Conservation (phyloP, 2,888 invertebrate genomes). For the Gerris lacustris region DNA sequence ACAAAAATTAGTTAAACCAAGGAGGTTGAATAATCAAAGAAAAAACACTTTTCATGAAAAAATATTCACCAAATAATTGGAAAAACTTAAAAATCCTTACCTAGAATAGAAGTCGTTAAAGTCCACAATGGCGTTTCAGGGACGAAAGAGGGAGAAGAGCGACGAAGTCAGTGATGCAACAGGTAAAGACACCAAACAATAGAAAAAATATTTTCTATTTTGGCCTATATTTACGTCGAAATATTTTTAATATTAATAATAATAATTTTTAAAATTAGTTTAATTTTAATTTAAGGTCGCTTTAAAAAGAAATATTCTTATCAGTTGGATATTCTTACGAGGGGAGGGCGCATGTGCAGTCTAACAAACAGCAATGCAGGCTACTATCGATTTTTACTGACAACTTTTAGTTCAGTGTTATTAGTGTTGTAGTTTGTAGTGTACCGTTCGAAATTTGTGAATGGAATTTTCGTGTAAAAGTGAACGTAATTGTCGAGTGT, state of each 20-base stretch:
- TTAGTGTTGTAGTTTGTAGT: slow-evolving; percentile 35
- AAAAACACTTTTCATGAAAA: neutral
- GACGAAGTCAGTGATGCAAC: slow-evolving; percentile 8
- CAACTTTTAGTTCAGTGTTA: slow-evolving; percentile 30
- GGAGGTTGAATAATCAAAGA: neutral
- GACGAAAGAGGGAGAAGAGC: slow-evolving; percentile 20
- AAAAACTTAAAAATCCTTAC: slow-evolving; percentile 37
- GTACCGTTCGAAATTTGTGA: slow-evolving; percentile 46
- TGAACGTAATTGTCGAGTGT: slow-evolving; percentile 40
- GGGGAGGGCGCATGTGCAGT: slow-evolving; percentile 41
- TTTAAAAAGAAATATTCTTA: too few relatives aligned
- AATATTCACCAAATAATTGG: neutral
- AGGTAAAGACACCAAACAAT: neutral
- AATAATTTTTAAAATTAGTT: too few relatives aligned
- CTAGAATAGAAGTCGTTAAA: slow-evolving; percentile 58
- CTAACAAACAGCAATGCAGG: slow-evolving; percentile 48
- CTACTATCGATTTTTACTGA: slow-evolving; percentile 71
- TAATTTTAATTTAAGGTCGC: too few relatives aligned
- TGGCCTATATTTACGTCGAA: too few relatives aligned
- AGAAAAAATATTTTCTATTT: neutral
- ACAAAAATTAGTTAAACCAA: neutral
- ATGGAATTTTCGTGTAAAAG: slow-evolving; percentile 63
- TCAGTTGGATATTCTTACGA: neutral
- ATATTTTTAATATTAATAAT: too few relatives aligned
- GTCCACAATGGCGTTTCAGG: slow-evolving; percentile 69